phyloP scores from a whole-genome alignment of 2,113 vertebrate genomes.

The Narcine bancroftii region DNA sequence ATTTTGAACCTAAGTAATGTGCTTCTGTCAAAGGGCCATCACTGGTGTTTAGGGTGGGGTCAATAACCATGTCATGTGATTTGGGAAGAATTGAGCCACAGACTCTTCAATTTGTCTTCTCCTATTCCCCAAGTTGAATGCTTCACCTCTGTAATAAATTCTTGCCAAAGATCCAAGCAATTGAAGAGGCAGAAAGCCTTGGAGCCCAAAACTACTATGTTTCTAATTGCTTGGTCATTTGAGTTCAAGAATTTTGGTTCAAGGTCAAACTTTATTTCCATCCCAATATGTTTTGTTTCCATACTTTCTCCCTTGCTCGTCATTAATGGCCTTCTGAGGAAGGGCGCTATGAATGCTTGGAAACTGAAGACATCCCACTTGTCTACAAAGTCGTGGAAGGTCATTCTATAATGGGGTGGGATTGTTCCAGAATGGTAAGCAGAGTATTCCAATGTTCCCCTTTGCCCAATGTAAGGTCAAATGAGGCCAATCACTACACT shows the following conservation, averaged over 20 bases:
- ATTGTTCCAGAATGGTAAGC: not conserved
- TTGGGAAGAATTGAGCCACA: not conserved
- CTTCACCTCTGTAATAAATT: not conserved
- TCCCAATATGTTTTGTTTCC: not conserved
- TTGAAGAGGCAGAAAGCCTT: not conserved
- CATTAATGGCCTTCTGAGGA: not conserved
- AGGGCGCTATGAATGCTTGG: not conserved
- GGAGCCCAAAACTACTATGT: not conserved
- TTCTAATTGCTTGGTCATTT: not conserved
- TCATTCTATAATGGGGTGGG: not conserved
- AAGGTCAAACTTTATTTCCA: not conserved
- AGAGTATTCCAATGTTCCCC: not conserved
- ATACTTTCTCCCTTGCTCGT: too few species aligned
- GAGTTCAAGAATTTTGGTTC: not conserved
- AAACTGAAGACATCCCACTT: too few species aligned
- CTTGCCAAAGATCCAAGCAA: not conserved
- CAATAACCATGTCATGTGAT: too few species aligned
- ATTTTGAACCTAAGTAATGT: not conserved
- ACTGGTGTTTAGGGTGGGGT: not conserved
- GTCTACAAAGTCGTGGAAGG: too few species aligned
- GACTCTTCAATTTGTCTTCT: not conserved
- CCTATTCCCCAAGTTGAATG: not conserved
- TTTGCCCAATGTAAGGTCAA: not conserved
- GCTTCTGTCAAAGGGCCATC: not conserved
- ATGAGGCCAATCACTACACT: not conserved